Base-by-base conservation (phyloP, 2,113 vertebrate species). In the Bubo scandiacus region DNA sequence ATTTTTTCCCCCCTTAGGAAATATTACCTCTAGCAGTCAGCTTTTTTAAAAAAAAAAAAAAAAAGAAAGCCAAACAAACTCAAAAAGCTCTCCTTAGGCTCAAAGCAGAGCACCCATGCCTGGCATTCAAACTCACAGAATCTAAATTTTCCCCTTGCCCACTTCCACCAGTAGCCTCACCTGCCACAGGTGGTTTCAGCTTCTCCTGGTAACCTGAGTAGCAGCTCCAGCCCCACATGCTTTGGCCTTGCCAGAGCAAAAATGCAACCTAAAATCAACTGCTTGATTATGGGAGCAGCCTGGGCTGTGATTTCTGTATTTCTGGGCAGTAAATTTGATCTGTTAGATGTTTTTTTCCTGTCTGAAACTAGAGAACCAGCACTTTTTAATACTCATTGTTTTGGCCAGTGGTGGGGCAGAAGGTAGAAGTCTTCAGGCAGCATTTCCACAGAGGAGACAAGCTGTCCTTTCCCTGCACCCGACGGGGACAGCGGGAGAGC, bases 331-430 rank as follows among this genome's bases (percentile, higher is more conserved):
- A 65, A 78, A 79, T 34, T 67, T 47, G 49, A 47, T 27, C 58
- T 52, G 16, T 78, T 68, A 21, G 43, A 25, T 26, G 6, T 0
- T n/a, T 78, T 75, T 68, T 57, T 90, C 19, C 57, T 79, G 27
- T 29, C 42, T 54, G 38, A 79, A n/a, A 58, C 12, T 30, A 55
- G 25, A 85, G 43, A 92, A 80, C 21, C 30, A 49, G 13, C 1
- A 36, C 43, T 82, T 74, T 74, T 65, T 21, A 47, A 36, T 42
- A 22, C 26, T 67, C 16, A 19, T 20, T 20, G 14, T 75, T 88
- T 68, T 1, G 2, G 25, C 21, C 26, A 26, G 15, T 0, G 1
- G 34, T 40, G 22, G 18, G 42, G 10, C 23, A 40, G 47, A 55
- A 87, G 27, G 14, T n/a, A 26, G 59, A 79, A 80, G 19, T 62